These are phyloP conservation scores for Arnoldichthys spilopterus DNA, from an alignment of 2,797 vertebrate genomes.

Conservation along the genomic window DNA sequence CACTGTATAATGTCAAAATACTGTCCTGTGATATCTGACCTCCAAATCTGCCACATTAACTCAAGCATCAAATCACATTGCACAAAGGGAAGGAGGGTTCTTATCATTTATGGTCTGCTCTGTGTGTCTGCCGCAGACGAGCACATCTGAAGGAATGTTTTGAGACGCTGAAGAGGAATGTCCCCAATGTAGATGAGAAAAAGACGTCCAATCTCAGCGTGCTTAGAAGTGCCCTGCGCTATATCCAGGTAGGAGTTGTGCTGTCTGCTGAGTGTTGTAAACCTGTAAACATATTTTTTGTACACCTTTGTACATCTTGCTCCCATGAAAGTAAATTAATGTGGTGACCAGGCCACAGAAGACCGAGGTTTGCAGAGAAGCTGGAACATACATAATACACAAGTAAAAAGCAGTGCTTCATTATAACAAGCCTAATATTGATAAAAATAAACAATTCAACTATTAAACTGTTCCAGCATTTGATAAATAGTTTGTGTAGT, in stretches of 20 bases:
- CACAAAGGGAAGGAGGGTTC: too few relatives aligned
- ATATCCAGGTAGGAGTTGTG: slow-evolving; percentile 89
- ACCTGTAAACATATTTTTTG: too few relatives aligned
- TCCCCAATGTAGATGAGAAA: slow-evolving; percentile 97
- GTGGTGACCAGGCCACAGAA: too few relatives aligned
- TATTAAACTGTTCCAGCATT: too few relatives aligned
- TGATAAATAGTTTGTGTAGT: too few relatives aligned
- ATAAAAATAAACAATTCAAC: too few relatives aligned
- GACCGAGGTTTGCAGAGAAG: neutral
- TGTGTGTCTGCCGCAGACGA: slow-evolving; percentile 72
- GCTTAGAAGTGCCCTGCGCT: slow-evolving; percentile 93
- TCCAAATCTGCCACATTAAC: neutral
- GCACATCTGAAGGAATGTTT: slow-evolving; percentile 99
- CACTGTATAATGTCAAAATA: neutral
- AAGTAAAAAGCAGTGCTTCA: too few relatives aligned
- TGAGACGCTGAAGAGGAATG: slow-evolving; percentile 96
- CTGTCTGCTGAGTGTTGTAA: neutral
- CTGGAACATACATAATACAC: too few relatives aligned
- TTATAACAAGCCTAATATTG: too few relatives aligned
- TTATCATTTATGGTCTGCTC: neutral
- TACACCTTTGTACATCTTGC: too few relatives aligned
- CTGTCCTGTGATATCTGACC: neutral
- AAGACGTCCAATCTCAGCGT: slow-evolving; percentile 99
- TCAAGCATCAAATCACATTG: neutral
- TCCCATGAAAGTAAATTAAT: too few relatives aligned